Conservation (phyloP, 2,797 vertebrate genomes). For the Antennarius maculatus region DNA sequence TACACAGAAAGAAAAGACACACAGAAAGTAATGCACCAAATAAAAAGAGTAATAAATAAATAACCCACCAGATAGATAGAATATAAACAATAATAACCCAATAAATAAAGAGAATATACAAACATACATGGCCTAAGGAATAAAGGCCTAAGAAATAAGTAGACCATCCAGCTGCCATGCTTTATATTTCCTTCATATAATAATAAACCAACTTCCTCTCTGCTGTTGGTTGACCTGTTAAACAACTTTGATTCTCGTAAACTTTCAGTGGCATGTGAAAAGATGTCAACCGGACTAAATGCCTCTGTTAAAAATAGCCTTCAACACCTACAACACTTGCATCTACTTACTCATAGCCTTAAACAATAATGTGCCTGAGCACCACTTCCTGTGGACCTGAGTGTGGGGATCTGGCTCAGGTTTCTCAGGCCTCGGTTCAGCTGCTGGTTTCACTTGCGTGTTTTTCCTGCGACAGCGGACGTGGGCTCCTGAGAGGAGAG, state of each 20-base stretch:
- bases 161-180: not conserved
- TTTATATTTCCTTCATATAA: constrained; percentile 20
- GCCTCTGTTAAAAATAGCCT: constrained; percentile 11
- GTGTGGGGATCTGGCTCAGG: constrained; percentile 34
- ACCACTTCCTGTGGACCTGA: constrained; percentile 24
- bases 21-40: too few relatives aligned
- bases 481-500: constrained; percentile 52
- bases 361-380: constrained; percentile 10
- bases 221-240: constrained; percentile 23
- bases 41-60: too few relatives aligned
- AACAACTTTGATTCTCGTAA: constrained; percentile 29
- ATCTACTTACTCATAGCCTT: constrained; percentile 4
- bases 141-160: too few relatives aligned
- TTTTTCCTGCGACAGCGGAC: constrained; percentile 23
- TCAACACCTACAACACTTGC: not conserved
- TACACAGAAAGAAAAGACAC: too few relatives aligned
- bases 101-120: too few relatives aligned
- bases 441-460: constrained; percentile 55
- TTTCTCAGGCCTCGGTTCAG: constrained; percentile 51
- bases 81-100: too few relatives aligned
- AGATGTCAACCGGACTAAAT: constrained; percentile 12
- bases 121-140: too few relatives aligned
- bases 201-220: constrained; percentile 14
- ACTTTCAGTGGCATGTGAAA: constrained; percentile 22
- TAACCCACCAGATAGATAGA: too few relatives aligned